Conservation (phyloP, 2,113 vertebrate species). For the Pica pica region DNA sequence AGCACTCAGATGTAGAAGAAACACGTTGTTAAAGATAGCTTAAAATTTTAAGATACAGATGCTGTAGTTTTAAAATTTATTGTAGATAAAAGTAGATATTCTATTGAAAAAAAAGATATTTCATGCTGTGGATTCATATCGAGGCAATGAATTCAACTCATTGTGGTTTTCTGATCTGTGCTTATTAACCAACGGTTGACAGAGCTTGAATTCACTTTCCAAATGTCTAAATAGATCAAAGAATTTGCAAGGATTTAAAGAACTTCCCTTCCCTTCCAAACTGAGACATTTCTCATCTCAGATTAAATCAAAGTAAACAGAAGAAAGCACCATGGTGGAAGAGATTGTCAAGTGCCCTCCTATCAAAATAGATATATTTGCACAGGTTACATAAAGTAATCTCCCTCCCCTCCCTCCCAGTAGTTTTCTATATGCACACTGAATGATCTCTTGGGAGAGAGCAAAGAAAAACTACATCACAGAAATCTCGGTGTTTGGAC, state of each 20-base stretch:
- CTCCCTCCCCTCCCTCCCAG: fast-evolving
- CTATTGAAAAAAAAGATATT: neutral
- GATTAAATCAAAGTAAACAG: neutral
- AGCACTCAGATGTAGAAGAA: neutral
- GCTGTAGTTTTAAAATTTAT: neutral
- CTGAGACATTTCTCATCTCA: neutral
- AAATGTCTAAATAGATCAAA: neutral
- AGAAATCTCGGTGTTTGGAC: neutral
- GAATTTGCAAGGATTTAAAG: neutral
- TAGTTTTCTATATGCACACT: neutral
- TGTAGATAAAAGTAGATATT: neutral
- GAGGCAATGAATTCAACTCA: neutral
- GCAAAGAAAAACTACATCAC: neutral
- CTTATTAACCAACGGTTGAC: neutral
- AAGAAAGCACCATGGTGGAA: neutral
- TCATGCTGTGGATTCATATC: neutral
- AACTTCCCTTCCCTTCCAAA: neutral
- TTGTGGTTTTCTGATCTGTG: neutral
- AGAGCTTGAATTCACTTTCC: neutral
- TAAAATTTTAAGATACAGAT: neutral
- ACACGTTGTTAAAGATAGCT: neutral
- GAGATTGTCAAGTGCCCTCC: fast-evolving
- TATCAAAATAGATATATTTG: neutral
- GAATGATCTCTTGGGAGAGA: neutral
- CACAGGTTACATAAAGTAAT: neutral